Conservation (phyloP, 2,888 invertebrate species). For the Watsonalla cultraria region DNA sequence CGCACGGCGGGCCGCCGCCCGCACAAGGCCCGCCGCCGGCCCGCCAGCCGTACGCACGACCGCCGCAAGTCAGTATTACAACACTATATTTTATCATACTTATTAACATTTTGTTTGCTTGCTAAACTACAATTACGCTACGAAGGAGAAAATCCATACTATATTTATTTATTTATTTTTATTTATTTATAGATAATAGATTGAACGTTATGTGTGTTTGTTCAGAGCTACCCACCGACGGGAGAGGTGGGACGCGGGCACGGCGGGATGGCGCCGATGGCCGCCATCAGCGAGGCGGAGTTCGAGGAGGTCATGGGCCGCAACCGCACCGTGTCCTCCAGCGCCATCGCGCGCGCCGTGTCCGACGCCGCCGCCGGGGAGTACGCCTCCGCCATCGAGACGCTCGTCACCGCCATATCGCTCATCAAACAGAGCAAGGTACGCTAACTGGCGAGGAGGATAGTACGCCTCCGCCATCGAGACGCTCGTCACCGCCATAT, state of each 20-base stretch:
- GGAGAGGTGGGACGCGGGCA: conserved; percentile 24
- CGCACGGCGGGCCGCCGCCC: conserved; percentile 82
- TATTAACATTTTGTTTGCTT: background rate
- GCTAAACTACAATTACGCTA: too few species aligned
- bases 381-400: conserved; percentile 98
- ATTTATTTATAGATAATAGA: background rate
- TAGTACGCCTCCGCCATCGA: too few species aligned
- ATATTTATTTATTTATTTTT: too few species aligned
- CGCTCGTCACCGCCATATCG: conserved; percentile 98
- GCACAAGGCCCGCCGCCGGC: conserved; percentile 81
- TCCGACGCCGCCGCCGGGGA: conserved; percentile 98
- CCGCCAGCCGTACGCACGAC: conserved; percentile 79
- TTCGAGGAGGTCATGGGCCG: conserved; percentile 97
- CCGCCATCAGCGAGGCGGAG: conserved; percentile 90
- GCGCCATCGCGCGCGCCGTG: conserved; percentile 97
- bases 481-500: too few species aligned
- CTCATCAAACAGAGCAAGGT: conserved; percentile 98
- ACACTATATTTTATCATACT: background rate
- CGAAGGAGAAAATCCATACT: too few species aligned
- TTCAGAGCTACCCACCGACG: conserved; percentile 42
- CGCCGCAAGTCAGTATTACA: conserved; percentile 67
- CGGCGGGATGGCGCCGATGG: conserved; percentile 30
- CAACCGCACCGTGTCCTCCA: conserved; percentile 97
- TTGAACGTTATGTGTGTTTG: background rate
- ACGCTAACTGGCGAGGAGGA: too few species aligned